Base-by-base conservation (phyloP, 2,113 vertebrate species). In the Lota lota region DNA sequence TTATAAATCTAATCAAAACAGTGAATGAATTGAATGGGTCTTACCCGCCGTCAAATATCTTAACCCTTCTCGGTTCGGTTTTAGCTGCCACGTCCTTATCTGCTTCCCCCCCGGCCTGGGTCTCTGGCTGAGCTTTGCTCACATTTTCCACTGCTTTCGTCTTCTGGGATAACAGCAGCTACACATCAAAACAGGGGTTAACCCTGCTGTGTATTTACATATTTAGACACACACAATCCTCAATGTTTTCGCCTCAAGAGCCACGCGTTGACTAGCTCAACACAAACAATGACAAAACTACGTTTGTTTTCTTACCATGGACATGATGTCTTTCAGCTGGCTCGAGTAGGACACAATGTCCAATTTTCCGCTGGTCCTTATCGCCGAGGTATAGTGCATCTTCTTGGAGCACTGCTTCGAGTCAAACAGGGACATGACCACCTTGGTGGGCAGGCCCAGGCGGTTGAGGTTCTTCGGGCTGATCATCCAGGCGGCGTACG, bases 21-120 rank as follows among this genome's bases (percentile, higher is more conserved):
- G 16, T 50, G 11, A 51, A 22, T 24, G 40, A 53, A 65, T 2
- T 53, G 33, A 2, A 14, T 21, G 20, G 22, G 18, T 36, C 11
- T 80, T 94, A 94, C 97, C 97, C 97, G 89, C 97, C 97, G 86
- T 99, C 97, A 89, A 99, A 99, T 90, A 99, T 99, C 92, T 97
- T 98, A 83, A 99, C 94, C 79, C 97, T 93, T 83, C 96, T 93
- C 51, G 97, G 97, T 85, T 98, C 94, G 64, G 87, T 89, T 93
- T 95, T 95, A 76, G 91, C 88, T 78, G 91, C 87, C 66, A 89
- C 81, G 74, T 98, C 96, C 86, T 94, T 96, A 80, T 98, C 96
- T 2, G 95, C 92, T 68, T 97, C 97, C 75, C 84, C 94, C 87
- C 91, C 95, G 65, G 77, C 66, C 77, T 86, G 89, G 81, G 89